Percentiles rank a stretch among this genome's conserved stretches.
Evolutionary conservation across 2,113 vertebrate genomes (phyloP).

Genomic region (Cinclus cinclus): DNA sequence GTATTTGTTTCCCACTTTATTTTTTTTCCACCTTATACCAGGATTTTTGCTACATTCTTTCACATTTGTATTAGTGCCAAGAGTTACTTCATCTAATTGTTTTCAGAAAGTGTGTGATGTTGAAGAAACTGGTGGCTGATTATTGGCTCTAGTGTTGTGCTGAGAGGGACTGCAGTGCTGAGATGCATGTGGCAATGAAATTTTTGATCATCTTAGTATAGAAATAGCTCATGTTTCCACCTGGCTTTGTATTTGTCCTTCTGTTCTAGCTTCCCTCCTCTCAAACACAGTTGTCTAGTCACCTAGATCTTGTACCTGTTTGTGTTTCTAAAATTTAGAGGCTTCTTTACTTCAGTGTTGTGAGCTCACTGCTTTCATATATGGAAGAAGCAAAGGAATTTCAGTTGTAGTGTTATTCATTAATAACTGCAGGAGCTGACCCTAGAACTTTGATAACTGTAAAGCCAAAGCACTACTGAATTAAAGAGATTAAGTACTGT

Average conservation of each 20-base stretch:
- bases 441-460: neutral
- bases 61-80: neutral
- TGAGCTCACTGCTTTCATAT: neutral
- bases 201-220: neutral
- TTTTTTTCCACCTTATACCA: neutral
- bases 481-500: neutral
- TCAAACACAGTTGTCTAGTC: neutral
- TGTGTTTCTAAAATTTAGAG: neutral
- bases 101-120: neutral
- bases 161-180: neutral
- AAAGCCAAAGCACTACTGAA: neutral
- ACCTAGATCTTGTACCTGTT: neutral
- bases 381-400: neutral
- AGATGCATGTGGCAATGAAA: neutral
- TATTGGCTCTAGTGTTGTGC: neutral
- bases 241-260: neutral
- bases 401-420: neutral
- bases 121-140: neutral
- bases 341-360: neutral
- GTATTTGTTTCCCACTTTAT: neutral
- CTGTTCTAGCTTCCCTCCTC: neutral
- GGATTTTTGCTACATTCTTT: neutral
- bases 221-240: neutral
- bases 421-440: neutral
- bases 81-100: neutral